These are phyloP conservation scores for Myiozetetes cayanensis DNA, from an alignment of 2,113 vertebrate species.

Conservation along the genomic window DNA sequence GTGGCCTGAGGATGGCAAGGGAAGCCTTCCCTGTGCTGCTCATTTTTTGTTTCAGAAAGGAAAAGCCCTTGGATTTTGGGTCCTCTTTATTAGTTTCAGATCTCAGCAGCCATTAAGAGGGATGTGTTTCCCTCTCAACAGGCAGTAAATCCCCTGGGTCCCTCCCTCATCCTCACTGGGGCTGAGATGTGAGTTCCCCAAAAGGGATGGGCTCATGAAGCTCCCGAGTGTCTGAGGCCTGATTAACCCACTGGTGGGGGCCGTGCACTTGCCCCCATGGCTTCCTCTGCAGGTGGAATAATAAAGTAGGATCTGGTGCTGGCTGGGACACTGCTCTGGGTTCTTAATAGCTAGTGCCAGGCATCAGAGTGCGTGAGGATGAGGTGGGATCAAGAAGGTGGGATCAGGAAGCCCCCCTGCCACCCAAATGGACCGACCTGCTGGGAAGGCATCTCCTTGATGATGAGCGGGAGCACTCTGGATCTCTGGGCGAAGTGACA, in stretches of 20 bases:
- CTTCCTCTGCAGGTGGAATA: not conserved
- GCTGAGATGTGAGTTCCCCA: not conserved
- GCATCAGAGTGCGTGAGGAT: fast-evolving
- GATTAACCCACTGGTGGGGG: not conserved
- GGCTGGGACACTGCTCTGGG: not conserved
- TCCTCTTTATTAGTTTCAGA: not conserved
- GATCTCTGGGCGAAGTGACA: not conserved
- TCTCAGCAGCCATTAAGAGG: not conserved
- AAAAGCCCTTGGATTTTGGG: not conserved
- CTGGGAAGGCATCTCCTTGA: not conserved
- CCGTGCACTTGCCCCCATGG: fast-evolving
- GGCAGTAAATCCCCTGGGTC: not conserved
- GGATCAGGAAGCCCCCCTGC: not conserved
- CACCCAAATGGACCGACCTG: not conserved
- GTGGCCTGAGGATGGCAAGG: not conserved
- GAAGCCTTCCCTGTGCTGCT: not conserved
- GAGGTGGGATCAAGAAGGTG: not conserved
- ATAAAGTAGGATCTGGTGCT: fast-evolving
- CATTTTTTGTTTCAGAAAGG: not conserved
- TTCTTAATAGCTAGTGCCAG: not conserved
- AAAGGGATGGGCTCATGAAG: fast-evolving
- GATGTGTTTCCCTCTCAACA: not conserved
- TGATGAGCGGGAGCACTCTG: fast-evolving
- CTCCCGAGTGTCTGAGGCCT: fast-evolving
- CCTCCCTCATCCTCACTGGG: not conserved